phyloP scores from a whole-genome alignment of 2,888 invertebrate genomes.

The Meloe dianella region DNA sequence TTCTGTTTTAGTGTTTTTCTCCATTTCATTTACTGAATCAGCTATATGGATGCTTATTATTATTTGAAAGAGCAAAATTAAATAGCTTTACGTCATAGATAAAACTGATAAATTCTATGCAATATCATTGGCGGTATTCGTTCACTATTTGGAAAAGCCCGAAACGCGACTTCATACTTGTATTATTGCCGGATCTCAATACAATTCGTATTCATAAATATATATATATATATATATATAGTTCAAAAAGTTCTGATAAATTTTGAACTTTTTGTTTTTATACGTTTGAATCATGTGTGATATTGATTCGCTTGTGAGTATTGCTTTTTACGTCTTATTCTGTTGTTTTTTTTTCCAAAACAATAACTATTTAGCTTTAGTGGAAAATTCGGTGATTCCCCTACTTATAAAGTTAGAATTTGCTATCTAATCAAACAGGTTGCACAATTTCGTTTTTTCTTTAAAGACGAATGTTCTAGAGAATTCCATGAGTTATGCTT shows the following conservation, averaged over 20 bases:
- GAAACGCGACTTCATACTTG: conserved; percentile 18
- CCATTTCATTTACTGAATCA: not conserved
- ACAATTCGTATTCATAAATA: conserved; percentile 14
- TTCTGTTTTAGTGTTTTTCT: not conserved
- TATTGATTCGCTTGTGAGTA: not conserved
- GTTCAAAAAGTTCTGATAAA: too few species aligned
- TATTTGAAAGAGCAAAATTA: conserved; percentile 13
- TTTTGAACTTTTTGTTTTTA: too few species aligned
- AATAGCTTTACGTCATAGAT: conserved; percentile 24
- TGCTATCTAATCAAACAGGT: not conserved
- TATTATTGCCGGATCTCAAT: conserved; percentile 15
- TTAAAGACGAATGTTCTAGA: too few species aligned
- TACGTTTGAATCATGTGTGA: not conserved
- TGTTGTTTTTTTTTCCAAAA: too few species aligned
- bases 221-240: not conserved
- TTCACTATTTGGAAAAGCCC: conserved; percentile 29
- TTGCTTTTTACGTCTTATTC: not conserved
- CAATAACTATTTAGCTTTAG: not conserved
- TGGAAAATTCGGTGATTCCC: not conserved
- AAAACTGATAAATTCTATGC: conserved; percentile 20
- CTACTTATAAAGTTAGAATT: not conserved
- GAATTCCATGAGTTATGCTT: too few species aligned
- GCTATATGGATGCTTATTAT: not conserved
- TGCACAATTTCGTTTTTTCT: too few species aligned
- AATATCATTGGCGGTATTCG: conserved; percentile 17